Evolutionary conservation across 2,113 vertebrate species (phyloP), one percentile per base, ranked within the genome.

Genomic region (Xenopus laevis): DNA sequence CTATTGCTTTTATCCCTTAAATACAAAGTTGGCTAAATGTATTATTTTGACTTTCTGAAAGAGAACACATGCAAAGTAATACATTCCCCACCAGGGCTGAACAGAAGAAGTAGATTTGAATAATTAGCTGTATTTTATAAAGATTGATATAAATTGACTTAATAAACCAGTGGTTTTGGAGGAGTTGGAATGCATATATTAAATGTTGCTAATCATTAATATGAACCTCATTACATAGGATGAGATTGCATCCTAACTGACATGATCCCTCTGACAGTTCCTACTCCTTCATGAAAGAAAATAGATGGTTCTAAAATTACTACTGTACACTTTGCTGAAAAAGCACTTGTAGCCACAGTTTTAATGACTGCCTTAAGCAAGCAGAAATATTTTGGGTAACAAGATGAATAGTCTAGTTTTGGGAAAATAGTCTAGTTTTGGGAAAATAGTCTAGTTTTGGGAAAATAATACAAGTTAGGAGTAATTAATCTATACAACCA

Each of bases 101-200:
- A 58, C 10, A 21, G 53, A 33, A 65, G 40, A 33, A 27, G 21
- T 60, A 21, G 16, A 60, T 60, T 30, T 47, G 15, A 67, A 60
- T 67, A 67, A 67, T 47, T 60, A 60, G 23, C 53, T 20, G 16
- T 27, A 46, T 67, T 50, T 67, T 47, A 15, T 50, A 47, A 57
- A 68, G 64, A 60, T 74, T 74, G 72, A 74, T 68, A 46, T 45
- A 60, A 74, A 67, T 74, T 73, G 55, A 21, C 15, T 33, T 74
- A 74, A 74, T 67, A 67, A 67, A 67, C 53, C 21, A 17, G 21
- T 47, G 18, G 40, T 67, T 27, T n/a, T n/a, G n/a, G n/a, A n/a
- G n/a, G 12, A 27, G 23, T 27, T 27, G 23, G 55, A 20, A 40
- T 23, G 53, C 15, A 64, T 30, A 23, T 2, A 40, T 46, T 47